Conservation (phyloP, 2,797 vertebrate species). For the Muraenolepis orangiensis region DNA sequence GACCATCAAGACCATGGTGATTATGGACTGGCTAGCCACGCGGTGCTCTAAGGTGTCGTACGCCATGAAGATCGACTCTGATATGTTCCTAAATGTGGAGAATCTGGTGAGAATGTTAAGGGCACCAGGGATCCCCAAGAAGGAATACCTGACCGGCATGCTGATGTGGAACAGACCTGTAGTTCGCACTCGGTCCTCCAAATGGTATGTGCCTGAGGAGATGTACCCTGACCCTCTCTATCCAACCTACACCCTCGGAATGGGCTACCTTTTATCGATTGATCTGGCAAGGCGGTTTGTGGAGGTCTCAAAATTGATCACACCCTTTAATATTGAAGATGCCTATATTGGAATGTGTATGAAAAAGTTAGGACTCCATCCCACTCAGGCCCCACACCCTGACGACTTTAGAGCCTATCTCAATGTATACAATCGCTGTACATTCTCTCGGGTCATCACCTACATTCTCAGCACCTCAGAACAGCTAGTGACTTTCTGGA, state of each 20-base stretch:
- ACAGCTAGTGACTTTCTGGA: conserved; percentile 67
- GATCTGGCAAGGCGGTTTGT: conserved; percentile 64
- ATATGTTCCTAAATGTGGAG: conserved; percentile 77
- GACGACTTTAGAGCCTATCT: conserved; percentile 45
- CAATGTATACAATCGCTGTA: conserved; percentile 44
- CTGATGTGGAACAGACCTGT: conserved; percentile 56
- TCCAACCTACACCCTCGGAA: conserved; percentile 71
- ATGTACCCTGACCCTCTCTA: conserved; percentile 58
- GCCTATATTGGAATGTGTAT: conserved; percentile 76
- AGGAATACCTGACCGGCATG: conserved; percentile 64
- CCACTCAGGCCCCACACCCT: conserved; percentile 33
- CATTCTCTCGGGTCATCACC: conserved; percentile 60
- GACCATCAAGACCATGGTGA: conserved; percentile 78
- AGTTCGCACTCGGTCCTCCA: conserved; percentile 38
- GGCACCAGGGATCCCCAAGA: conserved; percentile 18
- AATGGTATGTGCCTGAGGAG: conserved; percentile 70
- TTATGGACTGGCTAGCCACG: conserved; percentile 71
- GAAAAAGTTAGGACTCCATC: conserved; percentile 37
- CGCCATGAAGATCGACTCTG: conserved; percentile 73
- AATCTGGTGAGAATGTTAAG: conserved; percentile 59
- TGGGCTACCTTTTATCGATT: conserved; percentile 76
- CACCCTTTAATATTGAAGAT: conserved; percentile 75
- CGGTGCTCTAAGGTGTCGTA: conserved; percentile 63
- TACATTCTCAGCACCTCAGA: conserved; percentile 56
- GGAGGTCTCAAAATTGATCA: conserved; percentile 53